Conservation (phyloP, 2,113 vertebrate species). For the Gasterosteus aculeatus region DNA sequence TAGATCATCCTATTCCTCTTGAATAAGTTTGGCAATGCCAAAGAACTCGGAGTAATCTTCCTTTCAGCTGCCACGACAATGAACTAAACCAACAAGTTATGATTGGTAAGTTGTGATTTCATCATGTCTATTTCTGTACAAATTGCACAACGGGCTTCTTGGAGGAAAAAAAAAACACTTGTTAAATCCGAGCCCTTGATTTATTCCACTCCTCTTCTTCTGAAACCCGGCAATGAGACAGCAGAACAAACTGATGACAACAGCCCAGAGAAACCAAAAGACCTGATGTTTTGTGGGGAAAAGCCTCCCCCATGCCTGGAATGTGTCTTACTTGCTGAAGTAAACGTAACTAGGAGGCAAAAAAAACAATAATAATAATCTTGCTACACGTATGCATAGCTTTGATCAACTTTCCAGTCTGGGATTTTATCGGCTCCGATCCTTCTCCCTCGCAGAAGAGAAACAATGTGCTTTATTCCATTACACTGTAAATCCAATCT, state of each 20-base stretch:
- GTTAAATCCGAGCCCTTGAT: slow-evolving; percentile 54
- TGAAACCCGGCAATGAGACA: slow-evolving; percentile 13
- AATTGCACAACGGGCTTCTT: slow-evolving; percentile 23
- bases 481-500: slow-evolving; percentile 80
- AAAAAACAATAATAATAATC: not conserved
- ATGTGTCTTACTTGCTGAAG: too few species aligned
- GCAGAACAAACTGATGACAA: slow-evolving; percentile 39
- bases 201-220: slow-evolving; percentile 40
- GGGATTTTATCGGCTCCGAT: slow-evolving; percentile 59
- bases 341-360: slow-evolving; percentile 18
- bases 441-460: slow-evolving; percentile 59
- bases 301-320: too few species aligned
- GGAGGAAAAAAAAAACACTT: slow-evolving; percentile 41
- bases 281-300: slow-evolving; percentile 9
- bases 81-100: slow-evolving; percentile 21
- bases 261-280: slow-evolving; percentile 13
- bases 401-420: slow-evolving; percentile 69
- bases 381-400: slow-evolving; percentile 35
- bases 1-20: slow-evolving; percentile 63
- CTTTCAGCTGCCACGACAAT: slow-evolving; percentile 51
- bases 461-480: slow-evolving; percentile 80
- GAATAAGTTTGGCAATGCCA: slow-evolving; percentile 56
- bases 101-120: slow-evolving; percentile 31
- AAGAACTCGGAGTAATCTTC: slow-evolving; percentile 48
- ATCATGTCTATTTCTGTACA: slow-evolving; percentile 43